phyloP scores from a whole-genome alignment of 1,140 invertebrate species.

The Babylonia areolata region DNA sequence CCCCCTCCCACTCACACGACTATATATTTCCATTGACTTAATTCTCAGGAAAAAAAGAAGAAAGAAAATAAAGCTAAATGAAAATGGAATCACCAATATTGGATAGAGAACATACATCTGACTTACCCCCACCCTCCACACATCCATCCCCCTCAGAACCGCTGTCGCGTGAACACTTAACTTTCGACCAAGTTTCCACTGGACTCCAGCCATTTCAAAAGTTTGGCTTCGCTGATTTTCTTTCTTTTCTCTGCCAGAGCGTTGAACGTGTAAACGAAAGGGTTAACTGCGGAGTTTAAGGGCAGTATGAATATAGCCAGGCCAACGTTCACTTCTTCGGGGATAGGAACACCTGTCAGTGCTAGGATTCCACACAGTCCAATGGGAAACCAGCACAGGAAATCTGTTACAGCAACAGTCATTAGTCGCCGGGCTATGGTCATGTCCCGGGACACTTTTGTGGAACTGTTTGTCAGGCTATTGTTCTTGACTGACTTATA shows the following conservation, averaged over 20 bases:
- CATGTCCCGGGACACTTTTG: neutral
- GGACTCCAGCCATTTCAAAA: too few relatives aligned
- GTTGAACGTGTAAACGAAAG: conserved; percentile 41
- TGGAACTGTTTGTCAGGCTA: neutral
- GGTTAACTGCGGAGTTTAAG: conserved; percentile 32
- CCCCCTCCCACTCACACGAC: too few relatives aligned
- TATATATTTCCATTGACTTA: too few relatives aligned
- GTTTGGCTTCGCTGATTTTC: neutral
- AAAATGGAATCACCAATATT: too few relatives aligned
- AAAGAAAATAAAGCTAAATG: too few relatives aligned
- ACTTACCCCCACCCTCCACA: too few relatives aligned
- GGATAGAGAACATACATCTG: too few relatives aligned
- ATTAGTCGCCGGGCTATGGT: conserved; percentile 4
- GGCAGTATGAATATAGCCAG: neutral
- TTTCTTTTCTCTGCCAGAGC: neutral
- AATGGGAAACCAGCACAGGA: neutral
- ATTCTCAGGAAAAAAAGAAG: too few relatives aligned
- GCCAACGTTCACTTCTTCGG: neutral
- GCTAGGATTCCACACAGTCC: conserved; percentile 7
- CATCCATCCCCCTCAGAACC: too few relatives aligned
- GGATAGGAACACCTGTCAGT: neutral
- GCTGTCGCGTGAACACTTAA: too few relatives aligned
- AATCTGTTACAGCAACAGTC: neutral
- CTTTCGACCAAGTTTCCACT: too few relatives aligned
- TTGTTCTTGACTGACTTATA: neutral